Evolutionary conservation across 1,140 invertebrate genomes (phyloP), one percentile per base, ranked within the genome.

Genomic region (Papilio machaon): DNA sequence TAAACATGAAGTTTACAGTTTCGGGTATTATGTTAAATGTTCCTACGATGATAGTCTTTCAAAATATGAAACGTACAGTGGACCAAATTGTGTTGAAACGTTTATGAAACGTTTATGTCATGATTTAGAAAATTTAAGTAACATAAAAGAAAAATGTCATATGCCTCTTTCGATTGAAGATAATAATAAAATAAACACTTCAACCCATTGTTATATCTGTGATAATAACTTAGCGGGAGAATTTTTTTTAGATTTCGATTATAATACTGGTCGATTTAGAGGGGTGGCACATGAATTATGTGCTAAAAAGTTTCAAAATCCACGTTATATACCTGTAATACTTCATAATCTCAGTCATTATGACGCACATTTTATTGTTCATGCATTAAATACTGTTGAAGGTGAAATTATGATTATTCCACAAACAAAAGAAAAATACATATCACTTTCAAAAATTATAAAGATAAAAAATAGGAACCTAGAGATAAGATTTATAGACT

Each of bases 11-110:
- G 84, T 86, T 10, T 90, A 88, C 70, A 91, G 87, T 84, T 85
- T 91, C 82, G 92, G 85, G 35, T 93, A 91, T 79, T 92, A 92
- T 82, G 80, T 91, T 1, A 86, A 92, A 81, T 94, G 91, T 86
- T 82, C 76, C 47, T 93, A 84, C 85, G 83, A 94, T 88, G 85
- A 91, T 79, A 81, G 83, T 15, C 64, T 92, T 9, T 90, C 88
- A 35, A 81, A 86, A 80, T 91, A 85, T 85, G 80, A 83, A 80
- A 75, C 83, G 38, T 84, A 91, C 76, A 85, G 82, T 60, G 88
- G 89, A 35, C 3, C 80, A 67, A 81, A 91, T 84, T 88, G 90
- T 82, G 83, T 83, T 9, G 13, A 88, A 38, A 86, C 83, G 74
- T 94, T 92, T 86, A 82, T 90, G 23, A 35, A 86, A 15, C 9